A percentile compares a stretch with the other conserved stretches of the same genome.
Conservation (phyloP, 2,113 vertebrate species). For the Esox niger region DNA sequence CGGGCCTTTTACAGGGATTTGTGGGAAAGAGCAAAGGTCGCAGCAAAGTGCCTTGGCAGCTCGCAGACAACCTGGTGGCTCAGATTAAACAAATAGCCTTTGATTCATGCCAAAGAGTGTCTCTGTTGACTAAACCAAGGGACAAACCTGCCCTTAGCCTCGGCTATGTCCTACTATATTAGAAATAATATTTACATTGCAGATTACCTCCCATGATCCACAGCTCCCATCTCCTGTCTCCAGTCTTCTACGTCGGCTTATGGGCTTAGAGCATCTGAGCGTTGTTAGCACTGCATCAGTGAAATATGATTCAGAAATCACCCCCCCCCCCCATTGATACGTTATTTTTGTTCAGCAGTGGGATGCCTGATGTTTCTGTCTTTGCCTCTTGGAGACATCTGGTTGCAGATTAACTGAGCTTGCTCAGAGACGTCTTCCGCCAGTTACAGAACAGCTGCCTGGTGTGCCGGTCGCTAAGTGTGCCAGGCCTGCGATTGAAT, state of each 20-base stretch:
- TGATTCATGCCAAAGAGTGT: slow-evolving; percentile 8
- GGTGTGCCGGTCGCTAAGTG: background rate
- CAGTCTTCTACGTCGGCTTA: background rate
- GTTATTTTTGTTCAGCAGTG: background rate
- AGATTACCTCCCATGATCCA: background rate
- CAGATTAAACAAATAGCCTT: slow-evolving; percentile 15
- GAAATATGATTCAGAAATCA: background rate
- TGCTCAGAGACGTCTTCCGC: background rate
- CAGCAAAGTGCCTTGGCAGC: background rate
- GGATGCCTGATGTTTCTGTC: background rate
- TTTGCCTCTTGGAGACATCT: background rate
- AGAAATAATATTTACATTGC: slow-evolving; percentile 12
- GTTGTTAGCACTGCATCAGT: background rate
- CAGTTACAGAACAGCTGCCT: background rate
- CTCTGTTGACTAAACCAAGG: background rate
- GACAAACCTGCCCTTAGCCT: background rate
- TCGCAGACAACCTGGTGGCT: slow-evolving; percentile 13
- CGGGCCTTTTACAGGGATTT: slow-evolving; percentile 26
- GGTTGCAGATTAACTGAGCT: background rate
- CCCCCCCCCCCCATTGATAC: background rate
- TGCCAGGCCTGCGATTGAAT: background rate
- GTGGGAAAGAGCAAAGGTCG: slow-evolving; percentile 19
- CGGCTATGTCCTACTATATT: background rate
- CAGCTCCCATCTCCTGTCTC: background rate
- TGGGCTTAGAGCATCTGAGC: background rate